Base-by-base conservation (phyloP, 2,888 invertebrate species). In the Amphipoea oculea region DNA sequence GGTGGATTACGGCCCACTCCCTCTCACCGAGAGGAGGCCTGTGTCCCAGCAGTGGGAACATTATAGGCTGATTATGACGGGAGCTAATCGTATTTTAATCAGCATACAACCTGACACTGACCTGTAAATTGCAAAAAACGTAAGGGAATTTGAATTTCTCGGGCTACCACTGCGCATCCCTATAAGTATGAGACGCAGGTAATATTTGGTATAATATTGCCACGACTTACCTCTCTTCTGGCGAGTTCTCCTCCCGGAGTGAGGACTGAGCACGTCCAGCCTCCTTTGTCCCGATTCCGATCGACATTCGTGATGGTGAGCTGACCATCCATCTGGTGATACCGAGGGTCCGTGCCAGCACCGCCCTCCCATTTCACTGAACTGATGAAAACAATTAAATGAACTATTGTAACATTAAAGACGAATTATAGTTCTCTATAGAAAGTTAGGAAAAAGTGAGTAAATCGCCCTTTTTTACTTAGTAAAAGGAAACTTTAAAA, bases 191-290 rank as follows among this genome's bases (percentile, higher is more conserved):
- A n/a, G 57, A n/a, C 23, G 57, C 9, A 57, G 4, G 4, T 23
- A 23, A 11, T 57, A n/a, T 11, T 57, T 23, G 11, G 57, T 4
- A 23, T n/a, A n/a, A 23, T 11, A 57, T 57, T 57, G 60, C 11
- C 23, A 23, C 2, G 17, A n/a, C 71, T 66, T 92, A 98, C 98
- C 94, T 98, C 98, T 90, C 98, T 97, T 85, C 98, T 97, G 74
- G 98, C 98, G 69, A 98, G 97, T 92, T 98, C 98, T 1, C 98
- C 98, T 29, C 98, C 98, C 68, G 98, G 97, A 79, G 98, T 98
- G 54, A 97, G 97, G 0, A 98, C 98, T 69, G 98, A 98, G 94
- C 99, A 99, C 42, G 98, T 98, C 97, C 98, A 99, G 72, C 97
- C 97, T 48, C 99, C 98, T 88, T 98, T 98, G 95, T 99, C 99